A percentile compares a stretch with the other conserved stretches of the same genome.
These are phyloP conservation scores for Plagodis pulveraria DNA, from an alignment of 2,888 invertebrate genomes.

Conservation along the genomic window DNA sequence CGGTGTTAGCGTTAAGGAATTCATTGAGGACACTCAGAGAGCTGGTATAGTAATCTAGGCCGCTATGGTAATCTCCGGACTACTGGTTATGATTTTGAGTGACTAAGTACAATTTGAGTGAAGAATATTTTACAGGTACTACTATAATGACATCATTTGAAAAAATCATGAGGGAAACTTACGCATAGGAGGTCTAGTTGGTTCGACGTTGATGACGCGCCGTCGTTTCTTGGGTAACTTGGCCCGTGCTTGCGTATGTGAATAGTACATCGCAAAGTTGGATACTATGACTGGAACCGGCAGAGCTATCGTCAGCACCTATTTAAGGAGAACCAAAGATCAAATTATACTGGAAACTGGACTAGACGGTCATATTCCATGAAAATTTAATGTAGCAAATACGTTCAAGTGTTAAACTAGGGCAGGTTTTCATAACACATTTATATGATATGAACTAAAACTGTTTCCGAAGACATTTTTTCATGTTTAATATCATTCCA, in stretches of 20 bases:
- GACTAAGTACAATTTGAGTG: too few relatives aligned
- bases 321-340: constrained; percentile 27
- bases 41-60: too few relatives aligned
- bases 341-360: constrained; percentile 25
- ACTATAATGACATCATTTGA: neutral
- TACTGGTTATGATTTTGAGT: too few relatives aligned
- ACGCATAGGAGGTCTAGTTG: constrained; percentile 89
- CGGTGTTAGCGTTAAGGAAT: too few relatives aligned
- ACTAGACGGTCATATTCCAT: constrained; percentile 29
- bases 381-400: constrained; percentile 38
- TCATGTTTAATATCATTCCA: too few relatives aligned
- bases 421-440: constrained; percentile 32
- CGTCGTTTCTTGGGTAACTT: constrained; percentile 99
- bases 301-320: constrained; percentile 96
- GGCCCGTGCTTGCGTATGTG: constrained; percentile 98
- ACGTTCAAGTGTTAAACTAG: constrained; percentile 34
- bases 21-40: too few relatives aligned
- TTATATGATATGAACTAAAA: constrained; percentile 25
- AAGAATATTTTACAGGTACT: too few relatives aligned
- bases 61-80: too few relatives aligned
- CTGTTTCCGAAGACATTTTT: constrained; percentile 16
- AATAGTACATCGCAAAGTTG: constrained; percentile 99
- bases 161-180: constrained; percentile 43
- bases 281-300: constrained; percentile 99
- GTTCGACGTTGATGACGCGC: constrained; percentile 98